These are phyloP conservation scores for Osmerus mordax DNA, from an alignment of 2,113 vertebrate species.

Conservation along the genomic window DNA sequence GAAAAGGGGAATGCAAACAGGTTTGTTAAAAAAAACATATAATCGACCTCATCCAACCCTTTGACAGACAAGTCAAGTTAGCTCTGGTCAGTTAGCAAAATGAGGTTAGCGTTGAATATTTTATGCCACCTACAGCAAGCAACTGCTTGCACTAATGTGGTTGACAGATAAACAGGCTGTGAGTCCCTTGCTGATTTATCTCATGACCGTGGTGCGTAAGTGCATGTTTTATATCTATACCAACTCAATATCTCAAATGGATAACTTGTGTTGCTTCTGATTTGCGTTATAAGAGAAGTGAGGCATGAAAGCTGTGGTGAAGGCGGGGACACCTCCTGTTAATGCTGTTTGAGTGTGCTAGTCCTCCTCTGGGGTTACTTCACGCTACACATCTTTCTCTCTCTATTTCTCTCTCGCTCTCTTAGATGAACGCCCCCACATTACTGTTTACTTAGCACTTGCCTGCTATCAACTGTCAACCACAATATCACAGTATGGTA, in stretches of 20 bases:
- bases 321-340: conserved; percentile 61
- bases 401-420: conserved; percentile 3
- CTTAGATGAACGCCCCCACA: conserved; percentile 59
- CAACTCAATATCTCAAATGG: conserved; percentile 86
- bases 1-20: not conserved
- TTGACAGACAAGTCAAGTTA: conserved; percentile 32
- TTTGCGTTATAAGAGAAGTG: conserved; percentile 81
- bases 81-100: conserved; percentile 79
- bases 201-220: conserved; percentile 75
- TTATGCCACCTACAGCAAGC: conserved; percentile 81
- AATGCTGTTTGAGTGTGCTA: conserved; percentile 42
- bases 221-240: conserved; percentile 82
- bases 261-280: conserved; percentile 84
- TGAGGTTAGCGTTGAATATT: conserved; percentile 82
- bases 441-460: conserved; percentile 49
- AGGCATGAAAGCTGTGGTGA: conserved; percentile 78
- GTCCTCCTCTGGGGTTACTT: conserved; percentile 13
- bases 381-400: not conserved
- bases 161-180: conserved; percentile 79
- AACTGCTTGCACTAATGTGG: conserved; percentile 78
- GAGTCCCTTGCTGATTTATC: conserved; percentile 74
- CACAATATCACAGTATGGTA: conserved; percentile 38
- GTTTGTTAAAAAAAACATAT: conserved; percentile 11
- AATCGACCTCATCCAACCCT: conserved; percentile 7
- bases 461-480: conserved; percentile 57